Conservation (phyloP, 2,113 vertebrate genomes). For the Vireo altiloquus region DNA sequence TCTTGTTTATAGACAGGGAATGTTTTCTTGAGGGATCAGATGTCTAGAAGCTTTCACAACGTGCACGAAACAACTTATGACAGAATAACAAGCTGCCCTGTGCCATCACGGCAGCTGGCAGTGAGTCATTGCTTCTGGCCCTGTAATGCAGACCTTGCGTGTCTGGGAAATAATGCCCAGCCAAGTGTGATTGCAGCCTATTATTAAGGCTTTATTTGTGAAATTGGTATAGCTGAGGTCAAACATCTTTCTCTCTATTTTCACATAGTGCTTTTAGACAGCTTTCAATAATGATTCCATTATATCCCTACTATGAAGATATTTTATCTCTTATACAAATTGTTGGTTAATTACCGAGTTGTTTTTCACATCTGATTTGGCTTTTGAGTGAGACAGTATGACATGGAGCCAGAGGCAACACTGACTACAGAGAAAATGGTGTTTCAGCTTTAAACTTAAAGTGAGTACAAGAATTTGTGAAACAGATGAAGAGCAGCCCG, state of each 20-base stretch:
- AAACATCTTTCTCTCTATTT: slow-evolving; percentile 52
- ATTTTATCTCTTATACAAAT: slow-evolving; percentile 49
- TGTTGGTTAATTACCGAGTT: slow-evolving; percentile 55
- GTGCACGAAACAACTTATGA: slow-evolving; percentile 3
- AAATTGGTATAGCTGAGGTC: slow-evolving; percentile 62
- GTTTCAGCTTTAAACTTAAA: background rate
- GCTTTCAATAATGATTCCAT: slow-evolving; percentile 37
- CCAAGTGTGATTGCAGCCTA: slow-evolving; percentile 69
- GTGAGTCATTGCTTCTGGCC: slow-evolving; percentile 64
- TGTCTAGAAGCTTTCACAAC: slow-evolving; percentile 27
- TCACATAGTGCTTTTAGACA: slow-evolving; percentile 24
- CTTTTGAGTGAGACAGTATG: slow-evolving; percentile 15
- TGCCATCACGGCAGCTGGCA: slow-evolving; percentile 63
- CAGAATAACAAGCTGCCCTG: slow-evolving; percentile 52
- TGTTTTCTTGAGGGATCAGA: slow-evolving; percentile 19
- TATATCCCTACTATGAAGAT: background rate
- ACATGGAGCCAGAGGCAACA: slow-evolving; percentile 36
- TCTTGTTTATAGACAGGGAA: background rate
- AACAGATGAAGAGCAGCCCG: background rate
- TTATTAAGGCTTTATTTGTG: slow-evolving; percentile 72
- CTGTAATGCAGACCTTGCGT: slow-evolving; percentile 60
- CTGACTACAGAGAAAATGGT: background rate
- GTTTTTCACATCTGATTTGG: slow-evolving; percentile 35
- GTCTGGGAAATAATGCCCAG: slow-evolving; percentile 68
- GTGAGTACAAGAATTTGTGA: background rate